Base-by-base conservation (phyloP, 2,888 invertebrate species). In the Allophyes oxyacanthae region DNA sequence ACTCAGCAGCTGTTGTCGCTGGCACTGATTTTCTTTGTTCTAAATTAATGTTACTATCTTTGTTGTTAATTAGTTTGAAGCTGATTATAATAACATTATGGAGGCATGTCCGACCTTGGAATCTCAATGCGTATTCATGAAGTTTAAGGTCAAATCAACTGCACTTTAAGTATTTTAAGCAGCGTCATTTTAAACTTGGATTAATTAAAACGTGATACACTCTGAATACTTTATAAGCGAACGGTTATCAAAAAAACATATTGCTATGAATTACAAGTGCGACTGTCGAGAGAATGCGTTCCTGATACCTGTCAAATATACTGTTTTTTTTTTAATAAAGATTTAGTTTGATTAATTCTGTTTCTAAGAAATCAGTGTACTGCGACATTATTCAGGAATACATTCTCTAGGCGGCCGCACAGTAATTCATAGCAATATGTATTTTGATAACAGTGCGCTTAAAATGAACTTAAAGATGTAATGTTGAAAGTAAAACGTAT, bases 141-240 rank as follows among this genome's bases (percentile, higher is more conserved):
- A 82, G 81, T 81, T 78, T 77, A 79, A 79, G 76, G 82, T 80
- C 74, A 78, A 62, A 70, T 75, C 60, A 75, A 74, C 56, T 65
- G 52, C 48, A 63, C 30, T 36, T 41, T 20, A 20, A 3, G 20
- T 20, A 20, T 20, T 45, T 49, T 57, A 40, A 48, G 10, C 38
- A 46, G 49, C 38, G 40, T 72, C 51, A 34, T 34, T 68, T 48
- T 28, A 49, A 62, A 57, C 26, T 59, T 55, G 51, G 46, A 57
- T 63, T 36, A 52, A 53, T 73, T 45, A 45, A 53, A 13, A 56
- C 34, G 55, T 46, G 38, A 53, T 28, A 26, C 34, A 48, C 7
- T 50, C 0, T 8, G 42, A 59, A 59, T 56, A 49, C 49, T 45
- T n/a, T n/a, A n/a, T 45, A 46, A 38, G 15, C 4, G 8, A 45